Evolutionary conservation across 2,113 vertebrate species (phyloP), one percentile per base, ranked within the genome.

Genomic region (Myiagra hebetior): DNA sequence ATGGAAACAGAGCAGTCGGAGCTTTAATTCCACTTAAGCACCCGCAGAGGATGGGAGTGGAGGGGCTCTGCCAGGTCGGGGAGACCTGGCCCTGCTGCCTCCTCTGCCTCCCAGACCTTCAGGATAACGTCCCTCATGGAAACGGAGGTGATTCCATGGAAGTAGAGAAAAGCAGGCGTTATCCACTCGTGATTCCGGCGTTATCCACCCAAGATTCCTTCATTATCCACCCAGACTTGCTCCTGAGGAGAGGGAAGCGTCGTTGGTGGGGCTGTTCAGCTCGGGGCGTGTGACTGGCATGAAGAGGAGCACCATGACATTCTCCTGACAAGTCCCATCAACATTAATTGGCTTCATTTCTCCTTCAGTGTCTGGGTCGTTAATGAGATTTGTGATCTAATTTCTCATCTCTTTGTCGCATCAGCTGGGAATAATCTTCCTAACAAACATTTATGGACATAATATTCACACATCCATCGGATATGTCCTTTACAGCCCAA

Each of bases 391-490:
- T 93, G 82, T 93, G 89, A 90, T 87, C 90, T 90, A 62, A 95
- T 93, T 90, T 69, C 79, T 95, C 91, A 73, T 83, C 77, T 85
- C 93, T 91, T 91, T 94, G 89, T 93, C 93, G 14, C 2, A 82
- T 62, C 87, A 80, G 70, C 26, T 79, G 89, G 85, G 87, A 74
- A 89, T 96, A 73, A 94, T 95, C 88, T 92, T 89, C 82, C 91
- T 91, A 96, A 95, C 95, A 95, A 97, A 97, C 95, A 95, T 93
- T 94, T 95, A 95, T 67, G 91, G 93, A 68, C 74, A 52, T 75
- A 53, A 95, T 91, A 82, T 63, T 44, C 89, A 42, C 84, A 65
- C 59, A 39, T 85, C 69, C 70, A 69, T 81, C 13, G 0, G 31
- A 47, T 9, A 1, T 0, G 31, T 91, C 93, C 92, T 82, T 37